These are phyloP conservation scores for Eupsittula cactorum DNA, from an alignment of 2,113 vertebrate species.

Conservation along the genomic window DNA sequence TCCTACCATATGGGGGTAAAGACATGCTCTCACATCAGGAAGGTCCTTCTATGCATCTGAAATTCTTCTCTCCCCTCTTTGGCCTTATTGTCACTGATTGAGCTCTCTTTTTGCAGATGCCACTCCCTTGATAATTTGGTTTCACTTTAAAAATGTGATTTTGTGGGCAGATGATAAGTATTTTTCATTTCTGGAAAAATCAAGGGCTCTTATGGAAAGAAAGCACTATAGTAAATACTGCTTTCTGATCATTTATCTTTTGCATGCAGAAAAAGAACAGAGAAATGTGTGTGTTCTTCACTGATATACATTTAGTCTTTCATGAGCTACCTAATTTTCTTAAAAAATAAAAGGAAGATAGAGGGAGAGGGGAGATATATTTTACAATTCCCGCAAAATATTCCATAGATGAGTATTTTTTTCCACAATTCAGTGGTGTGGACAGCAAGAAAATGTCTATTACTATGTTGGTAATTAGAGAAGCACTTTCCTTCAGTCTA, in stretches of 20 bases:
- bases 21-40: background rate
- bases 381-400: background rate
- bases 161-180: background rate
- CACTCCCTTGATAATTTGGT: background rate
- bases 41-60: background rate
- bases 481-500: background rate
- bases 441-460: slow-evolving; percentile 10
- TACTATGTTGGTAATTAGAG: slow-evolving; percentile 6
- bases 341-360: background rate
- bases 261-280: background rate
- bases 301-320: slow-evolving; percentile 12
- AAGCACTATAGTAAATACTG: background rate
- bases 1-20: accelerated
- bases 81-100: background rate
- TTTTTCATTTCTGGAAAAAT: slow-evolving; percentile 49
- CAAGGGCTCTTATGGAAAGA: slow-evolving; percentile 7
- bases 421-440: background rate
- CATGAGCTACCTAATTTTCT: background rate
- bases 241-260: slow-evolving; percentile 15
- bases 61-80: background rate
- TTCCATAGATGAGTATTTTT: background rate
- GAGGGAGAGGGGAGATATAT: background rate
- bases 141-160: background rate
- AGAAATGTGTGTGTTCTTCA: background rate
- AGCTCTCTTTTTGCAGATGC: background rate